Conservation (phyloP, 2,888 invertebrate genomes). For the Philonicus albiceps region DNA sequence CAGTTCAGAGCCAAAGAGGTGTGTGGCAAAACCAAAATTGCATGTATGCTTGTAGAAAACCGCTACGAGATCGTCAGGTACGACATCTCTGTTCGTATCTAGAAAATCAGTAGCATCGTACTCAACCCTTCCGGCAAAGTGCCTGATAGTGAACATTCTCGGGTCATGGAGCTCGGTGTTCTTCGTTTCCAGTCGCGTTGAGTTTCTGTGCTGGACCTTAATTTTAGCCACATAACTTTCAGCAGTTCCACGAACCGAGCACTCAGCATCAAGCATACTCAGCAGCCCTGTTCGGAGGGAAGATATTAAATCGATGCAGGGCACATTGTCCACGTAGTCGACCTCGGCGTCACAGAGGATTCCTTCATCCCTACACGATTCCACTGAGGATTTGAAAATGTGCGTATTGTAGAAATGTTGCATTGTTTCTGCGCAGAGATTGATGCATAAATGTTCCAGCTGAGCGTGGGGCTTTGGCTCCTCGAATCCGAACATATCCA, state of each 20-base stretch:
- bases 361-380: slow-evolving; percentile 93
- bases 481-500: slow-evolving; percentile 97
- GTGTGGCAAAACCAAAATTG: slow-evolving; percentile 96
- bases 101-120: slow-evolving; percentile 91
- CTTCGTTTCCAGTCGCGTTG: slow-evolving; percentile 74
- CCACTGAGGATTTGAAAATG: slow-evolving; percentile 92
- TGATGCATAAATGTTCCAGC: slow-evolving; percentile 92
- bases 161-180: slow-evolving; percentile 82
- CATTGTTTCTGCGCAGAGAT: slow-evolving; percentile 96
- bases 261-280: slow-evolving; percentile 91
- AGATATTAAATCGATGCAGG: slow-evolving; percentile 94
- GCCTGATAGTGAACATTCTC: slow-evolving; percentile 87
- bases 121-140: slow-evolving; percentile 85
- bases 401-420: slow-evolving; percentile 98
- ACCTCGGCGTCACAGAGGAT: slow-evolving; percentile 89
- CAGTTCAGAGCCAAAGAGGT: slow-evolving; percentile 92
- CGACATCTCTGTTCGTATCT: slow-evolving; percentile 90
- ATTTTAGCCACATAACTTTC: slow-evolving; percentile 84
- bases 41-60: slow-evolving; percentile 92
- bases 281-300: slow-evolving; percentile 89
- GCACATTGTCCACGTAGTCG: slow-evolving; percentile 92
- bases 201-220: slow-evolving; percentile 81
- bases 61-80: slow-evolving; percentile 90
- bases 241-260: slow-evolving; percentile 81
- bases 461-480: slow-evolving; percentile 85